phyloP scores from a whole-genome alignment of 2,797 vertebrate species.

The Acanthornis magna region DNA sequence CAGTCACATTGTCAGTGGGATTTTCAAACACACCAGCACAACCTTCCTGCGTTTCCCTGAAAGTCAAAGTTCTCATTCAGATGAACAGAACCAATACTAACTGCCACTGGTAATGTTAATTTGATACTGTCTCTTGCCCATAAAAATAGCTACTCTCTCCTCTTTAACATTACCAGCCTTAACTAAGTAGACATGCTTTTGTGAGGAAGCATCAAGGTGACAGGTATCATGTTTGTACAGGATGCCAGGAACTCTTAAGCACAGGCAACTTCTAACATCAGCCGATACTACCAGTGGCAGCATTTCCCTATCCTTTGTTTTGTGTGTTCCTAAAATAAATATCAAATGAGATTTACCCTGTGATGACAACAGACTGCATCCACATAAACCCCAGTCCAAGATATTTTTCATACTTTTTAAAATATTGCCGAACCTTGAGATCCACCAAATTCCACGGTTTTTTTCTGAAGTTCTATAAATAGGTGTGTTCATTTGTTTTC shows the following conservation, averaged over 20 bases:
- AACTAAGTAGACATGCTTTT: not conserved
- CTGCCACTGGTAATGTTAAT: not conserved
- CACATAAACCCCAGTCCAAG: not conserved
- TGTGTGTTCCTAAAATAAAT: not conserved
- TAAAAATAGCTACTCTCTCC: not conserved
- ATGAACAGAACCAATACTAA: not conserved
- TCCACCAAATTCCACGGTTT: not conserved
- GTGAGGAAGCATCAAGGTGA: not conserved
- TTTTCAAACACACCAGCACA: not conserved
- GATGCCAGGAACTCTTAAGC: not conserved
- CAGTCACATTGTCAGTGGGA: not conserved
- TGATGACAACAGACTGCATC: not conserved
- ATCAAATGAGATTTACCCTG: not conserved
- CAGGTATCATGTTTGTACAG: fast-evolving
- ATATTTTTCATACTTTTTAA: not conserved
- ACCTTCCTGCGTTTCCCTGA: not conserved
- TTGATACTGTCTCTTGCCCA: not conserved
- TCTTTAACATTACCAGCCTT: not conserved
- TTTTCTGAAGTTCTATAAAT: not conserved
- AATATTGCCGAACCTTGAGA: not conserved
- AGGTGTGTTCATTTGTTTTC: not conserved
- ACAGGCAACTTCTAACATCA: not conserved
- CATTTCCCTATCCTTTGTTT: not conserved
- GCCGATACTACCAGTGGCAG: not conserved
- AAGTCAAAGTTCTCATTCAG: not conserved